Percentiles rank a stretch among this genome's conserved stretches.
Evolutionary conservation across 2,113 vertebrate species (phyloP).

Genomic region (Stegastes partitus): DNA sequence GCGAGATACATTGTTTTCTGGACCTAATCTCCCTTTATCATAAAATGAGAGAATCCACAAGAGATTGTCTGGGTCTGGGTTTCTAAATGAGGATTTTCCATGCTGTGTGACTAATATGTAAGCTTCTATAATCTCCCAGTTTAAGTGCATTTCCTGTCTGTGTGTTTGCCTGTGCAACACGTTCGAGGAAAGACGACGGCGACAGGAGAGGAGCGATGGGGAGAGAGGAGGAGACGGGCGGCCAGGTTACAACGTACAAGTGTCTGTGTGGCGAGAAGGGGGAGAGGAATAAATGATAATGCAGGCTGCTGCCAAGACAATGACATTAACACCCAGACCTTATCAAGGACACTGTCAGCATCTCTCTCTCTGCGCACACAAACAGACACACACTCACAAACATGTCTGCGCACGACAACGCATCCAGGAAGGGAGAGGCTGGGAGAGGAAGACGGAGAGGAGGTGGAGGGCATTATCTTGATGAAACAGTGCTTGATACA

Average conservation of each 20-base stretch:
- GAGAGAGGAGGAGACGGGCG: background rate
- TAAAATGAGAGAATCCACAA: background rate
- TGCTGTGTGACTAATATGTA: slow-evolving; percentile 44
- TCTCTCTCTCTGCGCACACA: slow-evolving; percentile 29
- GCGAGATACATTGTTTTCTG: slow-evolving; percentile 29
- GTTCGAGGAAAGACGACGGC: background rate
- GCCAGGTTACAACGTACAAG: slow-evolving; percentile 24
- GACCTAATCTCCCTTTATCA: slow-evolving; percentile 31
- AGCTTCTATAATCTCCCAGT: slow-evolving; percentile 27
- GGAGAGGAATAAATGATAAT: slow-evolving; percentile 48
- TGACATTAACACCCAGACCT: slow-evolving; percentile 73
- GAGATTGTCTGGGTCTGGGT: slow-evolving; percentile 17
- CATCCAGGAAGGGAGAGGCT: slow-evolving; percentile 28
- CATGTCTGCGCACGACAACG: slow-evolving; percentile 9
- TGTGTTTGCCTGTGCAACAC: background rate
- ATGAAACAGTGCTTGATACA: slow-evolving; percentile 75
- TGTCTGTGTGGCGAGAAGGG: slow-evolving; percentile 22
- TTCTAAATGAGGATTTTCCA: slow-evolving; percentile 23
- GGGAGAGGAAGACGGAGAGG: slow-evolving; percentile 35
- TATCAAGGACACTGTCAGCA: slow-evolving; percentile 72
- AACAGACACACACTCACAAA: background rate
- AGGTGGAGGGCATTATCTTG: slow-evolving; percentile 81
- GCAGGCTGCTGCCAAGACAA: slow-evolving; percentile 62
- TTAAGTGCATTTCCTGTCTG: slow-evolving; percentile 1
- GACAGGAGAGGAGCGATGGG: background rate